These are phyloP conservation scores for Arrhopalites spinosus DNA, from an alignment of 2,888 invertebrate genomes.

Conservation along the genomic window DNA sequence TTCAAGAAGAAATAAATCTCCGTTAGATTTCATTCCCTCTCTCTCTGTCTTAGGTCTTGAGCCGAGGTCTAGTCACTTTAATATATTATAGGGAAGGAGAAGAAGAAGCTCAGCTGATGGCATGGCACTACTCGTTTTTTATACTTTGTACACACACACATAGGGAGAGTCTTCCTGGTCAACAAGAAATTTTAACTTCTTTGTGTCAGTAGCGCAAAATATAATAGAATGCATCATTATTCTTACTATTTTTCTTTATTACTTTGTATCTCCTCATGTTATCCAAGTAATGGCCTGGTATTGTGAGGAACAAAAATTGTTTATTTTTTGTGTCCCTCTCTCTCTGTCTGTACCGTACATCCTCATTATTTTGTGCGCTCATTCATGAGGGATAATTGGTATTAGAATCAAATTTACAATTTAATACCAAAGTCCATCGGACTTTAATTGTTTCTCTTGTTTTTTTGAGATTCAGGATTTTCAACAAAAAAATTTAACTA, in stretches of 20 bases:
- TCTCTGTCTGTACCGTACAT: too few species aligned
- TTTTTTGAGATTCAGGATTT: background rate
- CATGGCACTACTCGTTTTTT: background rate
- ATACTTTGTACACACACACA: background rate
- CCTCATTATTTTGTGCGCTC: background rate
- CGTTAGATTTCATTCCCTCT: background rate
- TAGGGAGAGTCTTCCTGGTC: constrained; percentile 5
- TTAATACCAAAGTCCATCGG: background rate
- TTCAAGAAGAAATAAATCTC: background rate
- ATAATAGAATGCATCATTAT: too few species aligned
- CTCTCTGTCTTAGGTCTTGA: background rate
- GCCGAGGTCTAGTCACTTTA: background rate
- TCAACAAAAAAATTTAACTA: too few species aligned
- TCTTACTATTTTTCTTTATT: too few species aligned
- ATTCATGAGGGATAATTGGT: background rate
- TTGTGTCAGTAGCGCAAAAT: constrained; percentile 11
- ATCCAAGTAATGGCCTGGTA: too few species aligned
- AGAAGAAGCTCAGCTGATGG: background rate
- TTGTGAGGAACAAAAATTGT: too few species aligned
- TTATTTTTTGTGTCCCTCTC: too few species aligned
- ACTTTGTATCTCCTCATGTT: too few species aligned
- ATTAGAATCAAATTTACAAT: background rate
- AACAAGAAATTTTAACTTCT: background rate
- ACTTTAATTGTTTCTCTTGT: background rate
- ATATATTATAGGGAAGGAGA: background rate